Percentiles rank a stretch among this genome's conserved stretches.
These are phyloP conservation scores for Subacronicta megacephala DNA, from an alignment of 2,888 invertebrate genomes.

Conservation along the genomic window DNA sequence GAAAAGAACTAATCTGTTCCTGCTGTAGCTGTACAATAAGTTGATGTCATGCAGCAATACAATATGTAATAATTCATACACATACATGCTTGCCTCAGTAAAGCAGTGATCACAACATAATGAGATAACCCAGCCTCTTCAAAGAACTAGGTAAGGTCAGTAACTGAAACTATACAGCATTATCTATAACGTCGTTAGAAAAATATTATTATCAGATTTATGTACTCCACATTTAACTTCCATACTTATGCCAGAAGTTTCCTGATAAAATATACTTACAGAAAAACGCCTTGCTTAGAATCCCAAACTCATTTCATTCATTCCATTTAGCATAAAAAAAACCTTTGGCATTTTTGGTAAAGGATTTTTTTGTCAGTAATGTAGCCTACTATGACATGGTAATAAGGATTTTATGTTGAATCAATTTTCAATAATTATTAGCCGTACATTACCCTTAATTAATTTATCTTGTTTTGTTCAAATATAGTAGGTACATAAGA, in stretches of 20 bases:
- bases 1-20: not conserved
- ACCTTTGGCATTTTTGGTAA: too few species aligned
- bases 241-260: constrained; percentile 8
- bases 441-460: too few species aligned
- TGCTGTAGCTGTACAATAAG: not conserved
- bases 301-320: too few species aligned
- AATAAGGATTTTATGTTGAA: too few species aligned
- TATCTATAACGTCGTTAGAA: constrained; percentile 22
- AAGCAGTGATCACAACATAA: constrained; percentile 30
- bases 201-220: constrained; percentile 29
- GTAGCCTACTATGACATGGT: too few species aligned
- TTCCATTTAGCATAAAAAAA: too few species aligned
- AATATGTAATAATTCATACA: not conserved
- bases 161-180: constrained; percentile 42
- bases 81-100: constrained; percentile 28
- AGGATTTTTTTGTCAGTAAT: too few species aligned
- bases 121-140: constrained; percentile 63
- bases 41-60: not conserved
- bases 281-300: too few species aligned
- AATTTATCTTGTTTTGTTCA: too few species aligned
- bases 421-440: too few species aligned
- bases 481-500: too few species aligned
- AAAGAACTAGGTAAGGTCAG: constrained; percentile 63
- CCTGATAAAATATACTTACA: not conserved
- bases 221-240: constrained; percentile 8